Percentiles rank a stretch among this genome's conserved stretches.
Evolutionary conservation across 2,797 vertebrate genomes (phyloP).

Genomic region (Bradypodion ventrale): DNA sequence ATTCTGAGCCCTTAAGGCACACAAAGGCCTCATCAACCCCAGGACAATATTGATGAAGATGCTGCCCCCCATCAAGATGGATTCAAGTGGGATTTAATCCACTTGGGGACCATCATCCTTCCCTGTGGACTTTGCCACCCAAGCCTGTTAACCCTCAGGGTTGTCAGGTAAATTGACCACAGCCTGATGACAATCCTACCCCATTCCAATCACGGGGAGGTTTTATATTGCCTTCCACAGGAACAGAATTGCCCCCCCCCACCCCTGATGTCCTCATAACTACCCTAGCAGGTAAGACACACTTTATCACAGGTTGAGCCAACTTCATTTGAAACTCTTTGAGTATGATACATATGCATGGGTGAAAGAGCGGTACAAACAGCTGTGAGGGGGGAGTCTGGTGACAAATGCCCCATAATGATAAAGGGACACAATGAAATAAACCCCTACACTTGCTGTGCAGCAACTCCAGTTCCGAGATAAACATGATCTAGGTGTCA

Average conservation of each 20-base stretch:
- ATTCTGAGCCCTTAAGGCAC: too few species aligned
- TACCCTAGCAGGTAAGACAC: neutral
- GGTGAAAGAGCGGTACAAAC: neutral
- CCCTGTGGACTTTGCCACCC: too few species aligned
- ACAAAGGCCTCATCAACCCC: too few species aligned
- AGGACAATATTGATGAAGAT: too few species aligned
- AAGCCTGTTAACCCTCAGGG: too few species aligned
- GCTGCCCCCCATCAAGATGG: too few species aligned
- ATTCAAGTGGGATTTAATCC: too few species aligned
- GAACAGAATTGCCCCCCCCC: neutral
- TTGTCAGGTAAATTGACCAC: too few species aligned
- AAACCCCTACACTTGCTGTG: neutral
- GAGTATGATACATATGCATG: neutral
- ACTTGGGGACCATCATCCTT: too few species aligned
- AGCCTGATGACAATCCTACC: too few species aligned
- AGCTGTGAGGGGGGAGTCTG: neutral
- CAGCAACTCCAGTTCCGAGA: neutral
- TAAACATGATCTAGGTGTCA: constrained; percentile 7
- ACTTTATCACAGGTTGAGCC: neutral
- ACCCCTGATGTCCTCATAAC: neutral
- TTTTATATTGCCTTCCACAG: neutral
- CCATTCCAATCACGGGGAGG: neutral
- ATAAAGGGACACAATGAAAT: constrained; percentile 1
- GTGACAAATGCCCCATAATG: neutral
- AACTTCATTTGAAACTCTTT: neutral